A percentile compares a stretch with the other conserved stretches of the same genome.
These are phyloP conservation scores for Heterotis niloticus DNA, from an alignment of 2,113 vertebrate species.

Conservation along the genomic window DNA sequence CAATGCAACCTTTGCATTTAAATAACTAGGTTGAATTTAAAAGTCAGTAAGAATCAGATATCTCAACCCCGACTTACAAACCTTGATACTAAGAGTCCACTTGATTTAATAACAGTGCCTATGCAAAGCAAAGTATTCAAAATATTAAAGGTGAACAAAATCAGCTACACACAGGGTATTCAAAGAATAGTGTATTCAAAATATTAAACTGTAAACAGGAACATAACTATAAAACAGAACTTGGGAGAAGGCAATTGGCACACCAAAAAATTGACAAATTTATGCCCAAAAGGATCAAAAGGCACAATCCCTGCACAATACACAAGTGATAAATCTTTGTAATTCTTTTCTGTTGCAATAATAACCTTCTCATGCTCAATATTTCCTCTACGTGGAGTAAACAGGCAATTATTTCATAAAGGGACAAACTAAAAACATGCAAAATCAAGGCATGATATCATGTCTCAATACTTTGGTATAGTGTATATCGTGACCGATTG, in stretches of 20 bases:
- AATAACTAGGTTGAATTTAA: neutral
- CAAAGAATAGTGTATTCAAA: conserved; percentile 36
- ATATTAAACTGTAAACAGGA: conserved; percentile 51
- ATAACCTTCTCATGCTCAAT: neutral
- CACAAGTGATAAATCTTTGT: neutral
- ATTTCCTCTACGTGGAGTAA: neutral
- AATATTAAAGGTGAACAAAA: neutral
- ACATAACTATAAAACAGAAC: conserved; percentile 40
- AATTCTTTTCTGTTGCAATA: conserved; percentile 5
- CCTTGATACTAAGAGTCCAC: neutral
- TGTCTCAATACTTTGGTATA: neutral
- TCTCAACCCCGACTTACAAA: neutral
- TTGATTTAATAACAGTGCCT: too few relatives aligned
- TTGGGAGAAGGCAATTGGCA: conserved; percentile 47
- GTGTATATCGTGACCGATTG: neutral
- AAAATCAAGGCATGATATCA: neutral
- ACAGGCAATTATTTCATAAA: neutral
- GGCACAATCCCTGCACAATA: conserved; percentile 45
- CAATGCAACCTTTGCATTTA: neutral
- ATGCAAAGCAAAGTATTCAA: neutral
- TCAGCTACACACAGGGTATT: neutral
- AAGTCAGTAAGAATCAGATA: neutral
- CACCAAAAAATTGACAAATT: neutral
- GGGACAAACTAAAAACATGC: conserved; percentile 5
- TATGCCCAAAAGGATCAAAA: conserved; percentile 46